phyloP scores from a whole-genome alignment of 2,888 invertebrate genomes.

The Acronicta psi region DNA sequence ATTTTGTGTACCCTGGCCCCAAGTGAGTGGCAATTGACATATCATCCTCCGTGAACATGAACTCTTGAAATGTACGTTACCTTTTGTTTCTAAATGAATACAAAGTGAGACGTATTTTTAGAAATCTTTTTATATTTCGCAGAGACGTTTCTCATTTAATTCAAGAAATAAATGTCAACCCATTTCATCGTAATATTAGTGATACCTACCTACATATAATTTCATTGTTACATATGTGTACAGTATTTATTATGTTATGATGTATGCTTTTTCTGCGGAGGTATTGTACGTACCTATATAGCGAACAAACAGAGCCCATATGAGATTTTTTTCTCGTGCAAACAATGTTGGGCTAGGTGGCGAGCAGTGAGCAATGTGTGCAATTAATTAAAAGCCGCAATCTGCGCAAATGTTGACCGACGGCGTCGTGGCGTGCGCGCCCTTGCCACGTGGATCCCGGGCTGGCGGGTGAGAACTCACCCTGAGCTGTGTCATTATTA shows the following conservation, averaged over 20 bases:
- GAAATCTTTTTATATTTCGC: background rate
- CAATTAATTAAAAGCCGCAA: constrained; percentile 69
- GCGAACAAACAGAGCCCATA: constrained; percentile 17
- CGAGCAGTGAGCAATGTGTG: constrained; percentile 59
- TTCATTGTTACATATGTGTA: background rate
- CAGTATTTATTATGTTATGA: too few species aligned
- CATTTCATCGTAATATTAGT: background rate
- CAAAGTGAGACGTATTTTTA: constrained; percentile 14
- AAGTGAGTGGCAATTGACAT: constrained; percentile 70
- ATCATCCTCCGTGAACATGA: constrained; percentile 55
- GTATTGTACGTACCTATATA: too few species aligned
- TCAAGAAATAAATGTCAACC: background rate
- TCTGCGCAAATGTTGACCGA: constrained; percentile 63
- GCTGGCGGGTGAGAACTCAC: constrained; percentile 1
- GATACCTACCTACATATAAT: too few species aligned
- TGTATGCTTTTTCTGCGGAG: too few species aligned
- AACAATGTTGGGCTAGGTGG: constrained; percentile 44
- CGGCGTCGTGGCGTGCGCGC: constrained; percentile 29
- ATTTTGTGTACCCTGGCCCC: constrained; percentile 68
- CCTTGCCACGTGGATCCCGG: constrained; percentile 35
- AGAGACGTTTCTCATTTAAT: background rate
- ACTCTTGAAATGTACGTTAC: constrained; percentile 29
- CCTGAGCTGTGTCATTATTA: constrained; percentile 10
- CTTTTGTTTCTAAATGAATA: constrained; percentile 9
- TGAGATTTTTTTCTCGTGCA: constrained; percentile 34